Evolutionary conservation across 1,140 invertebrate genomes (phyloP).

Genomic region (Macrobrachium rosenbergii): DNA sequence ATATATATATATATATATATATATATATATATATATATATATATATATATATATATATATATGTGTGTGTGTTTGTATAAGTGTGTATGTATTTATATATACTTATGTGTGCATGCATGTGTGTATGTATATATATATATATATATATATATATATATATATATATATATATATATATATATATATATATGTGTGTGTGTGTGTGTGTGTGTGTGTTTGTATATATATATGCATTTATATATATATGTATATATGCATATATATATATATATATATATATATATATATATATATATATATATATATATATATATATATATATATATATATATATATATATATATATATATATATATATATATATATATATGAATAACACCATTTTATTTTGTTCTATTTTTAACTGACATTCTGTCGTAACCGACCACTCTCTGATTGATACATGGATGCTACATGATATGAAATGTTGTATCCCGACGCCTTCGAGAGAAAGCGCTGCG

Average conservation of each 20-base stretch:
- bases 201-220: background rate
- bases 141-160: constrained; percentile 17
- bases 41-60: constrained; percentile 17
- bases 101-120: background rate
- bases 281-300: constrained; percentile 1
- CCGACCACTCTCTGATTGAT: no score
- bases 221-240: background rate
- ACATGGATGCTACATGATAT: no score
- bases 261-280: constrained; percentile 17
- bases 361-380: no score
- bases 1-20: constrained; percentile 1
- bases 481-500: no score
- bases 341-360: no score
- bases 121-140: background rate
- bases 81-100: background rate
- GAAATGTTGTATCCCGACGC: no score
- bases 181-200: background rate
- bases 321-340: no score
- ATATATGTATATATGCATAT: constrained; percentile 5
- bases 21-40: constrained; percentile 14
- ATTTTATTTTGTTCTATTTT: no score
- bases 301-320: no score
- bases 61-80: background rate
- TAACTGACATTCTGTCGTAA: no score
- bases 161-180: constrained; percentile 17